phyloP scores from a whole-genome alignment of 2,797 vertebrate genomes.

The Arnoldichthys spilopterus region DNA sequence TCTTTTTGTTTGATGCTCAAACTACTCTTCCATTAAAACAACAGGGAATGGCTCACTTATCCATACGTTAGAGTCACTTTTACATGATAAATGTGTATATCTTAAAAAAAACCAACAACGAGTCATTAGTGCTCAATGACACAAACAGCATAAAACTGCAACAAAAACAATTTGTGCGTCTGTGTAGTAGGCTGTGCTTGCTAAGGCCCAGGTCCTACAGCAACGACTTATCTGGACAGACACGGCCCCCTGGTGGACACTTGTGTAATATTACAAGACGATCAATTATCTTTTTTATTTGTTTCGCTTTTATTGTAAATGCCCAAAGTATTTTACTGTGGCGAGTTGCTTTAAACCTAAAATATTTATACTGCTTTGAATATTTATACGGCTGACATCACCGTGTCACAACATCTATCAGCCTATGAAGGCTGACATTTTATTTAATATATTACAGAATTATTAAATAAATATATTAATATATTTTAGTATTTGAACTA shows the following conservation, averaged over 20 bases:
- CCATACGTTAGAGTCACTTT: no score
- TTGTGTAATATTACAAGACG: conserved; percentile 4
- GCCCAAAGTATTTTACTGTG: no score
- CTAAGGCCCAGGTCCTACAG: not conserved
- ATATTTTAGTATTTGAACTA: no score
- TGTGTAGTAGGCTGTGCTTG: not conserved
- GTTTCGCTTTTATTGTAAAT: not conserved
- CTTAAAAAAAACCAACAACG: no score
- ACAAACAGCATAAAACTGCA: not conserved
- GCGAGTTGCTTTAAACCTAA: not conserved
- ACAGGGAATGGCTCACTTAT: not conserved
- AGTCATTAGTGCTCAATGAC: not conserved
- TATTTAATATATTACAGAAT: no score
- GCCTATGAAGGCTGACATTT: no score
- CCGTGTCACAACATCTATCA: no score
- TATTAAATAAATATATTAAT: no score
- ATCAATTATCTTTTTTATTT: not conserved
- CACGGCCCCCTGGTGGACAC: conserved; percentile 44
- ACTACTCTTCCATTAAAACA: not conserved
- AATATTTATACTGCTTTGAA: not conserved
- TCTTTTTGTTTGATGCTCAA: not conserved
- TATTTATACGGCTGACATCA: no score
- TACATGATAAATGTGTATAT: not conserved
- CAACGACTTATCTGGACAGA: conserved; percentile 6
- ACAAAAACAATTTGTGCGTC: not conserved